phyloP scores from a whole-genome alignment of 2,888 invertebrate genomes.

The Phorcus lineatus region DNA sequence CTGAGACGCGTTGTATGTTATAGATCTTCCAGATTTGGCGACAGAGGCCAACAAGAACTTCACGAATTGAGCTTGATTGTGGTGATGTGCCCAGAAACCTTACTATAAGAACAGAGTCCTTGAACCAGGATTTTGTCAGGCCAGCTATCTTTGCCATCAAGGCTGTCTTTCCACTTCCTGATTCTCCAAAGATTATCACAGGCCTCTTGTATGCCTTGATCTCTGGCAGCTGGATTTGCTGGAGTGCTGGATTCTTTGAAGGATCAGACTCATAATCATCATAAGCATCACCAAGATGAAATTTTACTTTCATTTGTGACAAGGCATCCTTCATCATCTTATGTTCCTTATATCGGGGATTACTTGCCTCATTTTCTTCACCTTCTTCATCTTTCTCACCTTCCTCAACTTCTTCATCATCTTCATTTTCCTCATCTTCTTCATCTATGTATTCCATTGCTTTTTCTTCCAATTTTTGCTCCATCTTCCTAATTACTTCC shows the following conservation, averaged over 20 bases:
- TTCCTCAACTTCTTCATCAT: constrained; percentile 28
- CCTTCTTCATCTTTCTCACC: constrained; percentile 37
- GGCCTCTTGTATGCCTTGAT: constrained; percentile 11
- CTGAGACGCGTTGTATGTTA: constrained; percentile 40
- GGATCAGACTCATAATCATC: constrained; percentile 54
- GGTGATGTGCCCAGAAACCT: constrained; percentile 66
- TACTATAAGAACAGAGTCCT: constrained; percentile 49
- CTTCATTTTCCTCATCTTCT: constrained; percentile 36
- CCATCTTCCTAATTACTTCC: background rate
- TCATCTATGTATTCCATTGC: constrained; percentile 28
- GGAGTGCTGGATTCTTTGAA: constrained; percentile 31
- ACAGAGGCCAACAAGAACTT: constrained; percentile 51
- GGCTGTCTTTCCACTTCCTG: constrained; percentile 69
- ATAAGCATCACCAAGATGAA: constrained; percentile 36
- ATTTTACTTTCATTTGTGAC: constrained; percentile 17
- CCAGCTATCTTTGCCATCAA: constrained; percentile 60
- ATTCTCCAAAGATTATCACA: constrained; percentile 51
- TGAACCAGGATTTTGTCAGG: constrained; percentile 50
- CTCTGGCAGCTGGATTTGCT: background rate
- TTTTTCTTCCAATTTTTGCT: constrained; percentile 11
- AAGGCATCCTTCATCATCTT: background rate
- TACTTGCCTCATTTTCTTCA: constrained; percentile 7
- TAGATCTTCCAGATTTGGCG: constrained; percentile 59
- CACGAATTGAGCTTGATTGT: constrained; percentile 50
- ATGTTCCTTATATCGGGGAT: background rate